Evolutionary conservation across 2,888 invertebrate genomes (phyloP).

Genomic region (Dicranocentrus wangi): DNA sequence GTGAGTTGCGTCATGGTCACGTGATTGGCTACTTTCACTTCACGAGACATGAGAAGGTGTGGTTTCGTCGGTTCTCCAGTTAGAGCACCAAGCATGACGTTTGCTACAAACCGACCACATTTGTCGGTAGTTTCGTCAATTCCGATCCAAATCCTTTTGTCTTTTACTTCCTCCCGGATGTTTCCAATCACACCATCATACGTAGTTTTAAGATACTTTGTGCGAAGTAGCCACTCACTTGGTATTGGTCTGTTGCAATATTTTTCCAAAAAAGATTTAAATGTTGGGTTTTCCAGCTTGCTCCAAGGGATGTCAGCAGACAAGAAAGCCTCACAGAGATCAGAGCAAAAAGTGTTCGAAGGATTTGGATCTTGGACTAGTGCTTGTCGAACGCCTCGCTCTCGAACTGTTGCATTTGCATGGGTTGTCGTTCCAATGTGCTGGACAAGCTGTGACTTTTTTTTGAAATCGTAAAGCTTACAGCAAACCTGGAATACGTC

Average conservation of each 20-base stretch:
- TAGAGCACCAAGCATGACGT: conserved; percentile 25
- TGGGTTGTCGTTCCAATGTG: background rate
- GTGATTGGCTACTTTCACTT: conserved; percentile 20
- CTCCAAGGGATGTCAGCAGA: conserved; percentile 20
- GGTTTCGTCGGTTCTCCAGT: background rate
- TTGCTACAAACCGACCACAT: conserved; percentile 39
- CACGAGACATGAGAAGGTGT: conserved; percentile 4
- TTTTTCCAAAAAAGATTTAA: conserved; percentile 24
- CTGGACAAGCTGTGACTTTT: background rate
- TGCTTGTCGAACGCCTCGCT: background rate
- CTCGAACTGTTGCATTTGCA: background rate
- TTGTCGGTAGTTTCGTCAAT: conserved; percentile 43
- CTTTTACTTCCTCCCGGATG: conserved; percentile 2
- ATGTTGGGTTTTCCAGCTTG: background rate
- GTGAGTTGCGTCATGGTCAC: conserved; percentile 20
- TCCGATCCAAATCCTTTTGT: conserved; percentile 3
- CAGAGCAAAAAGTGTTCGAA: background rate
- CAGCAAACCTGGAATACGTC: background rate
- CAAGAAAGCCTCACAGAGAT: conserved; percentile 20
- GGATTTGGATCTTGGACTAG: background rate
- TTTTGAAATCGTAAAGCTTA: background rate
- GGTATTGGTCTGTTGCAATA: conserved; percentile 9
- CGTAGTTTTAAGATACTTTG: background rate
- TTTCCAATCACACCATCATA: conserved; percentile 2
- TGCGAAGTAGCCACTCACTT: background rate